Evolutionary conservation across 2,888 invertebrate species (phyloP), one percentile per base, ranked within the genome.

Genomic region (Ligdia adustata): DNA sequence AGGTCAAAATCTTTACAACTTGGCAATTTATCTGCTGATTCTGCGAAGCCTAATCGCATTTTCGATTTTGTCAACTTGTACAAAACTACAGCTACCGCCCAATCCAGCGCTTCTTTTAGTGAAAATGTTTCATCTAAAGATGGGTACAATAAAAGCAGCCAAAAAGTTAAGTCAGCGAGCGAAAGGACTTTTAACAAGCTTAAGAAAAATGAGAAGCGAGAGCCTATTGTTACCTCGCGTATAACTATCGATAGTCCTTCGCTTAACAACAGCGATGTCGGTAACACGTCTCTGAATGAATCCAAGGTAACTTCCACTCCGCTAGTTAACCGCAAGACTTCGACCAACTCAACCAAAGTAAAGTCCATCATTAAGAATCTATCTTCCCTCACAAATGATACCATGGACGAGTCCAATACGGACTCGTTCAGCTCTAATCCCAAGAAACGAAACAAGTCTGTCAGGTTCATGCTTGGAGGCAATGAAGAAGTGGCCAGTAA

Each of bases 361-460:
- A 83, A 82, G 53, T 79, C 85, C 0, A 82, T 81, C 7, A 82
- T 80, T 69, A 83, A 81, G 57, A 74, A 58, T 11, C 55, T 61
- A 2, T 55, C 62, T 1, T 29, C 35, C 6, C 29, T 32, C 4
- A 47, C 50, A 9, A 70, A 73, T 24, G 63, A 68, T 11, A 41
- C 60, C 3, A 29, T 56, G 9, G 72, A 79, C 11, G 57, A 48
- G 13, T 38, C 64, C n/a, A 52, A 53, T 24, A 47, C 48, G 4
- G 52, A 43, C 4, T 44, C 65, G 4, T 60, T 55, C 2, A 22
- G 40, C 7, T 32, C 37, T 1, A 83, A 79, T 52, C 52, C 80
- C 0, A 85, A 87, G 49, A 88, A 88, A 53, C 73, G 88, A 22
- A 85, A 82, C 44, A 88, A 88, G 52, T 87, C 88, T 0, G 86